Evolutionary conservation across 2,797 vertebrate species (phyloP).

Genomic region (Coluber constrictor): DNA sequence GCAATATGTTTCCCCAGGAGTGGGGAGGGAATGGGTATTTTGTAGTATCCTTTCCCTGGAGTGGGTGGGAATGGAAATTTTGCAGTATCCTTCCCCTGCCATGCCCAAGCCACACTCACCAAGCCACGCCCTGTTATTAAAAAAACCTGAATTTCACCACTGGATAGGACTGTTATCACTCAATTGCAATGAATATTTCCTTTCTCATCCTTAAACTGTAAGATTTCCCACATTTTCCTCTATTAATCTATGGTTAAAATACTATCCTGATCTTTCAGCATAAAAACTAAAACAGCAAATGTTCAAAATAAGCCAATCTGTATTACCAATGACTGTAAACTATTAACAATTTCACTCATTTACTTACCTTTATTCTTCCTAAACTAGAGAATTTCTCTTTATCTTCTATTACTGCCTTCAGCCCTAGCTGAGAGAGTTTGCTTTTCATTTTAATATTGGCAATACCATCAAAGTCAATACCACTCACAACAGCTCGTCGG

Average conservation of each 20-base stretch:
- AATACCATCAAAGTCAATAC: slow-evolving; percentile 75
- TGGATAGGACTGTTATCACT: too few relatives aligned
- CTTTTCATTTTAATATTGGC: slow-evolving; percentile 70
- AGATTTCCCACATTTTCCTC: not conserved
- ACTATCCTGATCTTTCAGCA: not conserved
- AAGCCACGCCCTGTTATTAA: too few relatives aligned
- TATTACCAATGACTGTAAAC: not conserved
- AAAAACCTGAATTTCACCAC: too few relatives aligned
- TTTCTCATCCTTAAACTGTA: not conserved
- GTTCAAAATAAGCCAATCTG: not conserved
- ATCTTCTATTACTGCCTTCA: slow-evolving; percentile 74
- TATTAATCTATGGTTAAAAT: not conserved
- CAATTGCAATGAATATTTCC: not conserved
- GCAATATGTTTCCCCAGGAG: too few relatives aligned
- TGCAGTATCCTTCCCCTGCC: too few relatives aligned
- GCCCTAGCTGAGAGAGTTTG: slow-evolving; percentile 74
- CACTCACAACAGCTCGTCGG: slow-evolving; percentile 87
- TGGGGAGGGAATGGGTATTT: too few relatives aligned
- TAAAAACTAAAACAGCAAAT: not conserved
- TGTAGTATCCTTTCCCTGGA: too few relatives aligned
- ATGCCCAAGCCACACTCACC: too few relatives aligned
- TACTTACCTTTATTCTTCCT: slow-evolving; percentile 80
- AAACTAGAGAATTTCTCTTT: slow-evolving; percentile 74
- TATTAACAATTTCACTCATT: accelerated
- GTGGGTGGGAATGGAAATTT: too few relatives aligned